A percentile compares a stretch with the other conserved stretches of the same genome.
Conservation (phyloP, 2,113 vertebrate species). For the Pedetes capensis region DNA sequence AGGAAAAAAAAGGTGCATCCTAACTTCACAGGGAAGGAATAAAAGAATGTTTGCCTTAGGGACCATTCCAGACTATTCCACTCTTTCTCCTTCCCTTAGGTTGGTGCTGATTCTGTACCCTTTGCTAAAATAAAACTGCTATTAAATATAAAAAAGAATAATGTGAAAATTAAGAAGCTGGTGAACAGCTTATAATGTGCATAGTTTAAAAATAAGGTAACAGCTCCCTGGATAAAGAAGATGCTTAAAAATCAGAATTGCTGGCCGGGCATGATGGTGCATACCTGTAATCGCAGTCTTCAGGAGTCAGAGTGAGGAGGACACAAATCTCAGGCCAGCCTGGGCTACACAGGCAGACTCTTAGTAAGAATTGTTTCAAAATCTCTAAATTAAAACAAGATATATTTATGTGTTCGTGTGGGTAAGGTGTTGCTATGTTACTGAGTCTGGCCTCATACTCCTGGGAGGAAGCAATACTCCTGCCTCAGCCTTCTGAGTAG, state of each 20-base stretch:
- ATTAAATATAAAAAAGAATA: too few species aligned
- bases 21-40: too few species aligned
- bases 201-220: conserved; percentile 14
- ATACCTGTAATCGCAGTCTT: neutral
- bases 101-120: too few species aligned
- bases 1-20: too few species aligned
- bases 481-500: neutral
- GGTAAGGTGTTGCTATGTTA: neutral
- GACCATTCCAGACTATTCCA: too few species aligned
- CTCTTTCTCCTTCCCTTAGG: too few species aligned
- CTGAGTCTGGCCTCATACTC: neutral
- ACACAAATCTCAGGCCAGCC: too few species aligned
- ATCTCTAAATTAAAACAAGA: neutral
- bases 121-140: too few species aligned
- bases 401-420: neutral
- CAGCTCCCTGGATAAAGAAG: neutral
- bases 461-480: neutral
- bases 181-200: neutral
- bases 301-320: neutral
- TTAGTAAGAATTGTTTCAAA: neutral
- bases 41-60: too few species aligned
- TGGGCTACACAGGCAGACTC: neutral
- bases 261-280: too few species aligned
- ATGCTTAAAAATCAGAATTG: neutral
- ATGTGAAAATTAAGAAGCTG: neutral